Base-by-base conservation (phyloP, 1,140 invertebrate genomes). In the Grapholita molesta region DNA sequence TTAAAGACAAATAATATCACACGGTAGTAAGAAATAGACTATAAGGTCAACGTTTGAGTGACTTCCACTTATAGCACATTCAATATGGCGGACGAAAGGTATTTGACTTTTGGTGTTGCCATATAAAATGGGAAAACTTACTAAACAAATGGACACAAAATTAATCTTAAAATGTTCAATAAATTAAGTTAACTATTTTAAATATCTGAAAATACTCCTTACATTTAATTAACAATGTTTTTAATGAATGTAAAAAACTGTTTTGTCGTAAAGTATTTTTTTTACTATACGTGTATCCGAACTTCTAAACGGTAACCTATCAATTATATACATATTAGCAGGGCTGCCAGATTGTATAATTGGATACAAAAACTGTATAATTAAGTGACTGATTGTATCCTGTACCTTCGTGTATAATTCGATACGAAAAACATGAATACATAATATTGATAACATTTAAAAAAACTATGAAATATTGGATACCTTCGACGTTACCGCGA, bases 31-130 rank as follows among this genome's bases (percentile, higher is more conserved):
- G 77, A 81, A 83, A 79, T 78, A 68, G 70, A 72, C 81, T 86
- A 84, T 83, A 84, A 79, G 84, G 83, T 86, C 79, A 83, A 74
- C 79, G 79, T 76, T 89, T 90, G 89, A 91, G 78, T 82, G 74
- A 90, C 82, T 89, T 89, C 86, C 81, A 85, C 87, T 79, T 81
- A 75, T 68, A 79, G 73, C 85, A 88, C 81, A 88, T 91, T 81
- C 85, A 92, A 92, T 90, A 91, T 92, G 90, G 90, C 88, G 86
- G 77, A 86, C 28, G 55, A 69, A 72, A 73, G 66, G 76, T 82
- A 84, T 83, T 88, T 83, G 73, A 83, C 82, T 83, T 80, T 71
- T 76, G 67, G 79, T 81, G 80, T 85, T 89, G 82, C 82, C 71
- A 82, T 15, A 24, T 11, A 35, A 33, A 67, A 61, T 12, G 24